These are phyloP conservation scores for Melanotaenia nigrans DNA, from an alignment of 2,797 vertebrate genomes.

Conservation along the genomic window DNA sequence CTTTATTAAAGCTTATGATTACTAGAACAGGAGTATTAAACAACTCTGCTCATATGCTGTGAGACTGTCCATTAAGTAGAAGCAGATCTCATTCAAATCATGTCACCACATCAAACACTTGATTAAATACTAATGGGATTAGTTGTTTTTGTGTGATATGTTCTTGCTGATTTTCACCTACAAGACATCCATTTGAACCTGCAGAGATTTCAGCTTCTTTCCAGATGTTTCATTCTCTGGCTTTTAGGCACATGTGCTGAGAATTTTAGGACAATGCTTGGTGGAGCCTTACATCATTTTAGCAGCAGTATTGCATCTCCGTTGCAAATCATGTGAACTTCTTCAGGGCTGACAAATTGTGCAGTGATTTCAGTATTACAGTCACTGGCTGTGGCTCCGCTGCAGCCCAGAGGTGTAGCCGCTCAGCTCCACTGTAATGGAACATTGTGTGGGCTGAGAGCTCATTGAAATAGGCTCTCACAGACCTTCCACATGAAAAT, in stretches of 20 bases:
- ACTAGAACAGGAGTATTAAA: slow-evolving; percentile 50
- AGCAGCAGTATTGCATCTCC: slow-evolving; percentile 34
- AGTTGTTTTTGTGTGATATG: slow-evolving; percentile 52
- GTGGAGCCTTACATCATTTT: slow-evolving; percentile 64
- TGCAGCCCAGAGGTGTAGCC: slow-evolving; percentile 65
- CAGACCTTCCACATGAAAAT: slow-evolving; percentile 68
- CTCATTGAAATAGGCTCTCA: slow-evolving; percentile 59
- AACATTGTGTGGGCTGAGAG: slow-evolving; percentile 77
- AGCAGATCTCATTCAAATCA: slow-evolving; percentile 51
- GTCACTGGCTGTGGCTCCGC: slow-evolving; percentile 55
- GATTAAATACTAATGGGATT: slow-evolving; percentile 50
- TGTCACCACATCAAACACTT: slow-evolving; percentile 65
- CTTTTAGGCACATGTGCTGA: slow-evolving; percentile 52
- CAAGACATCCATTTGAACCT: slow-evolving; percentile 56
- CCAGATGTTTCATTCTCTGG: slow-evolving; percentile 71
- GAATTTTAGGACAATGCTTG: slow-evolving; percentile 63
- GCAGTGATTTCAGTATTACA: slow-evolving; percentile 53
- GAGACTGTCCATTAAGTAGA: slow-evolving; percentile 53
- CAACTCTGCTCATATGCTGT: slow-evolving; percentile 32
- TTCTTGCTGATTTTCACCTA: slow-evolving; percentile 54
- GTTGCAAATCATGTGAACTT: slow-evolving; percentile 44
- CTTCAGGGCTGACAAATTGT: slow-evolving; percentile 33
- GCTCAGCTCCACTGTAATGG: slow-evolving; percentile 68
- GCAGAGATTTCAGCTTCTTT: slow-evolving; percentile 53
- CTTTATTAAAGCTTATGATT: slow-evolving; percentile 64